A percentile compares a stretch with the other conserved stretches of the same genome.
phyloP scores from a whole-genome alignment of 2,888 invertebrate genomes.

The Agrochola circellaris region DNA sequence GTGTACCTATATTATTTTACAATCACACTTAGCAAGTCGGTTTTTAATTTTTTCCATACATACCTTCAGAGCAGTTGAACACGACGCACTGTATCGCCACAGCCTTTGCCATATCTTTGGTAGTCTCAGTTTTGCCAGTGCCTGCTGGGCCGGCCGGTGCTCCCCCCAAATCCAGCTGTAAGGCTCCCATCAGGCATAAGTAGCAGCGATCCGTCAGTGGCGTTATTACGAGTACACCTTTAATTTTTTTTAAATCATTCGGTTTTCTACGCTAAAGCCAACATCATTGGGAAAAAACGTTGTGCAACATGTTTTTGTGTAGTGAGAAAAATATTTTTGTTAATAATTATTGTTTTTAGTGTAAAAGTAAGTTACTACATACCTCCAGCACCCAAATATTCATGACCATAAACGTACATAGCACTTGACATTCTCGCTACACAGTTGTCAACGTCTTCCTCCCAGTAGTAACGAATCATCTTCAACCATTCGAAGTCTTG shows the following conservation, averaged over 20 bases:
- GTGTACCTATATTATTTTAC: not conserved
- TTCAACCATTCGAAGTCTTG: conserved; percentile 97
- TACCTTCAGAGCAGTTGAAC: conserved; percentile 97
- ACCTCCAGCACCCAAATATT: conserved; percentile 96
- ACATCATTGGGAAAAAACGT: not conserved
- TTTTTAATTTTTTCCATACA: not conserved
- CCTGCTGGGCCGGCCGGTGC: conserved; percentile 97
- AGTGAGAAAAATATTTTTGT: not conserved
- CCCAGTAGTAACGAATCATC: conserved; percentile 97
- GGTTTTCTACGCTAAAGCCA: not conserved
- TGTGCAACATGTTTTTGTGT: not conserved
- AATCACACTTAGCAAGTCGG: not conserved
- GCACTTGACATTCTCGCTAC: conserved; percentile 96
- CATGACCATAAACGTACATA: conserved; percentile 95
- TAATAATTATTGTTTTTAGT: not conserved
- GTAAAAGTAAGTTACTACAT: conserved; percentile 25
- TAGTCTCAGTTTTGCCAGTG: conserved; percentile 97
- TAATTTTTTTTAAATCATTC: not conserved
- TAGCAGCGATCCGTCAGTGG: conserved; percentile 97
- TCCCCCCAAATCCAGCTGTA: conserved; percentile 96
- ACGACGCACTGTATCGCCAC: conserved; percentile 97
- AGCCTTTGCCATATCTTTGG: conserved; percentile 96
- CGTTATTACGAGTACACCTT: conserved; percentile 95
- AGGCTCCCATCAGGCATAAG: conserved; percentile 96
- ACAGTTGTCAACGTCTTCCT: conserved; percentile 94